Evolutionary conservation across 2,797 vertebrate species (phyloP), one percentile per base, ranked within the genome.

Genomic region (Eremophila alpestris): DNA sequence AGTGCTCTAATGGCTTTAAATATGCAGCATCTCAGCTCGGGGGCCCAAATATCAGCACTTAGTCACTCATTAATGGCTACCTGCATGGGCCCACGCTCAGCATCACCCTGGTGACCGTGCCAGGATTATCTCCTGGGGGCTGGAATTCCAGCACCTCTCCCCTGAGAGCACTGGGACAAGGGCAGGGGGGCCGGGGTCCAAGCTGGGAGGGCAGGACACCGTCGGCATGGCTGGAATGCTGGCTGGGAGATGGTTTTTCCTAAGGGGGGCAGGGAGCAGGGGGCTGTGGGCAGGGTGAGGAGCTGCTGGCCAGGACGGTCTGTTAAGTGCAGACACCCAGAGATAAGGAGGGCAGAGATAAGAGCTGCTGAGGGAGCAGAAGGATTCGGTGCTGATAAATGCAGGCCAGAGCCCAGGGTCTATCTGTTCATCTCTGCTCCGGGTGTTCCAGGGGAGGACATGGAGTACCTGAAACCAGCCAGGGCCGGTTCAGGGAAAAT

Each of bases 11-110:
- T 73, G 91, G 90, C 76, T 92, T 94, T 87, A 89, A 94, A 95
- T 74, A 94, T 80, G 92, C 92, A 93, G 93, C 93, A 87, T 49
- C 75, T 95, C 91, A 0, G 85, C 91, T 90, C 86, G 3, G 89
- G 87, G 90, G 92, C 92, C 92, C 90, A 85, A 90, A 80, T 92
- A 90, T 93, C 95, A 94, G 92, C 93, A 67, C 63, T 96, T 90
- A 95, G 95, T 94, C 93, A 95, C 88, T 93, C 80, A 65, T 76
- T 96, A 94, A 94, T 85, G 93, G 93, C 82, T 91, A 94, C 95
- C 93, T 95, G 95, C 65, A 71, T 56, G 36, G 62, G 63, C 88
- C 93, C 68, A 30, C 3, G 63, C 94, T 86, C 87, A 9, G 10
- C 67, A 76, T 85, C 76, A 46, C 91, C 94, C 94, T 58, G 93